Evolutionary conservation across 2,888 invertebrate genomes (phyloP), one percentile per base, ranked within the genome.

Genomic region (Drosophila imparisetae): DNA sequence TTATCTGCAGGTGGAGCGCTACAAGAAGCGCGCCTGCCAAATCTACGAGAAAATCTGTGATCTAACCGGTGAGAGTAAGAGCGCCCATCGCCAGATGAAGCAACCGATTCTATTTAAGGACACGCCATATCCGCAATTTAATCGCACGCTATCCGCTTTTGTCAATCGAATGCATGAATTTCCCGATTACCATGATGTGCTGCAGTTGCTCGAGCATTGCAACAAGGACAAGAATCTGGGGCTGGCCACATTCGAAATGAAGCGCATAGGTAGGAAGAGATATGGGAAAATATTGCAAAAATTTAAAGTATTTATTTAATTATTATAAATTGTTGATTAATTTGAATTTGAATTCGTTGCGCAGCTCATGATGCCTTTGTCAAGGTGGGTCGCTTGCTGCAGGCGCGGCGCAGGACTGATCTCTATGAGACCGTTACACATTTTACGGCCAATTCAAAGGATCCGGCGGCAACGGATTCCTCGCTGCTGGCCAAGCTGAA

Each of bases 1-100:
- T 36, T 97, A 96, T 92, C 93, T 97, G 48, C 94, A 96, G 78
- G 94, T 95, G 73, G 96, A 96, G 66, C 91, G 92, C 27, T 93
- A 75, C 59, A 93, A 93, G 66, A 93, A 92, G 66, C 86, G 93
- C 54, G 93, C 93, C 40, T 93, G 92, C 67, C 92, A 92, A 91
- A 92, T 93, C 65, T 93, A 93, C 72, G 94, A 94, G n/a, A 95
- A 95, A 90, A 94, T 95, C 78, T 95, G 95, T 92, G 94, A 95
- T 89, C 85, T 95, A 78, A 95, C 95, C 0, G 95, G 95, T 50
- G 93, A 93, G 77, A 93, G 92, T 68, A 92, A 92, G 59, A 91
- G 90, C 77, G 93, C 93, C 0, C 83, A 91, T 71, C 85, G 93
- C 18, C 87, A 89, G 53, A 90, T 93, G 15, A 92, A 92, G 58